Conservation (phyloP, 2,113 vertebrate species). For the Choloepus hoffmanni region DNA sequence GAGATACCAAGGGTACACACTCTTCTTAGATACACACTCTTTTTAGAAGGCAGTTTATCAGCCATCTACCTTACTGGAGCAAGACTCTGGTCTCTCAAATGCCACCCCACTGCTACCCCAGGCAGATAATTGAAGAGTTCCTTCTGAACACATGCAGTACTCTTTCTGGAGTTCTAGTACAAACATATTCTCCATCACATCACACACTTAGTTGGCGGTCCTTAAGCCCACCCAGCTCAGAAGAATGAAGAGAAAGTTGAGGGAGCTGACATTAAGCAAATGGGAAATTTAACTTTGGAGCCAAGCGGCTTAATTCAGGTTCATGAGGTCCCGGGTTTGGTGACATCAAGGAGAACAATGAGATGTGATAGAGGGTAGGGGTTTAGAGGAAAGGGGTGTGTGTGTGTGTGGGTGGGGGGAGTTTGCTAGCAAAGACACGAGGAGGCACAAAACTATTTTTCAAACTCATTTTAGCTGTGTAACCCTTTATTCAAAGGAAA, state of each 20-base stretch:
- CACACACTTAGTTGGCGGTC: neutral
- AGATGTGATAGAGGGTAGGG: too few relatives aligned
- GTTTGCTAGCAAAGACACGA: neutral
- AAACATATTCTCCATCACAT: neutral
- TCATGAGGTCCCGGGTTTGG: neutral
- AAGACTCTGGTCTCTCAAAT: neutral
- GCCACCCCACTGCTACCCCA: neutral
- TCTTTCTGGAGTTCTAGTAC: neutral
- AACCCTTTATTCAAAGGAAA: neutral
- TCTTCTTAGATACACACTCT: neutral
- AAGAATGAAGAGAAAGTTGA: slow-evolving; percentile 5
- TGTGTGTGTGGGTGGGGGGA: neutral
- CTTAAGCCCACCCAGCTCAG: neutral
- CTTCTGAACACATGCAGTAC: neutral
- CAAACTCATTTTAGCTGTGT: neutral
- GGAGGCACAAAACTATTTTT: neutral
- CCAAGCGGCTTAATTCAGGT: neutral
- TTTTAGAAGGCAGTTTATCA: neutral
- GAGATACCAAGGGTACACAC: neutral
- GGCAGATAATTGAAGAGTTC: neutral
- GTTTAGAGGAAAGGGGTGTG: neutral
- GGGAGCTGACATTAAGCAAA: neutral
- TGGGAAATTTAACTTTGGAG: neutral
- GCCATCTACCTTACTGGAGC: neutral
- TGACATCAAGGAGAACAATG: neutral